Conservation (phyloP, 1,140 invertebrate species). For the Gryon sp. region DNA sequence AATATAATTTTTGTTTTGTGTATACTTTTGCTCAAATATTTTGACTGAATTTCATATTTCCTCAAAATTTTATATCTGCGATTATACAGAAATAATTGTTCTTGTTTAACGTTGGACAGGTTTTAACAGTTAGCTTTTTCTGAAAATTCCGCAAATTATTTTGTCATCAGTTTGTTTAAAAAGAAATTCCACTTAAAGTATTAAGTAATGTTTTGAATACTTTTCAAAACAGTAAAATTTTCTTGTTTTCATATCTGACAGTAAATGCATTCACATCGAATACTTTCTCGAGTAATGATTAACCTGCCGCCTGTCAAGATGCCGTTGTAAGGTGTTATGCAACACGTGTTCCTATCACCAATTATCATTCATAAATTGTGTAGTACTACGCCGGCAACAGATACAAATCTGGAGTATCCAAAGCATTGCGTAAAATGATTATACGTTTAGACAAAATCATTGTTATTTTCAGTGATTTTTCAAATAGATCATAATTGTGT, state of each 20-base stretch:
- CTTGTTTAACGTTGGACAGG: too few relatives aligned
- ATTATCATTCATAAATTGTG: constrained; percentile 3
- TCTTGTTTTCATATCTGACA: background rate
- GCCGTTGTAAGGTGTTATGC: constrained; percentile 22
- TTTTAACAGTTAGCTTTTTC: too few relatives aligned
- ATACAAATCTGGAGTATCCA: background rate
- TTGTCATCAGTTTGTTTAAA: too few relatives aligned
- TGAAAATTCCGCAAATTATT: too few relatives aligned
- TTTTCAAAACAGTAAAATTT: constrained; percentile 1
- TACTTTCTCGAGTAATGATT: constrained; percentile 45
- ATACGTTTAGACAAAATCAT: too few relatives aligned
- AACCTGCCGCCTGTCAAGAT: constrained; percentile 10
- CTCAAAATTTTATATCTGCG: too few relatives aligned
- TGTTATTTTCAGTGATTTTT: too few relatives aligned
- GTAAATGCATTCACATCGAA: constrained; percentile 3
- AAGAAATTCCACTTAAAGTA: too few relatives aligned
- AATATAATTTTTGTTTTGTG: background rate
- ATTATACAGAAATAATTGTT: too few relatives aligned
- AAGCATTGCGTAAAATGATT: background rate
- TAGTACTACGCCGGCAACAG: background rate
- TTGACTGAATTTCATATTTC: background rate
- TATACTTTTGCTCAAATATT: constrained; percentile 1
- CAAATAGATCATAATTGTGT: too few relatives aligned
- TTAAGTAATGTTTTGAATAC: background rate
- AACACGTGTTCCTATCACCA: constrained; percentile 16